Percentiles rank a stretch among this genome's conserved stretches.
These are phyloP conservation scores for Vulpes ferrilata DNA, from an alignment of 2,113 vertebrate genomes.

Conservation along the genomic window DNA sequence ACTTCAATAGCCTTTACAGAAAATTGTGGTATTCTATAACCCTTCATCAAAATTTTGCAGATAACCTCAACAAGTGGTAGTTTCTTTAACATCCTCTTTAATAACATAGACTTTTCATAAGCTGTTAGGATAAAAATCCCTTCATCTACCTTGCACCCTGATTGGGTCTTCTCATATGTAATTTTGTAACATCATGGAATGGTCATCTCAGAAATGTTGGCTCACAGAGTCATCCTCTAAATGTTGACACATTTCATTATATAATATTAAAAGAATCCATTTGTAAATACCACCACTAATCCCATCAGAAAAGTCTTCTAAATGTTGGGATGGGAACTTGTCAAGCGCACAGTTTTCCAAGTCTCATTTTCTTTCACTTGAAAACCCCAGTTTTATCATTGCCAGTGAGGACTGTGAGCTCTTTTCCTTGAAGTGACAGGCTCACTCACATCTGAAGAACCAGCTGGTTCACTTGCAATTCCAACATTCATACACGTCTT, in stretches of 20 bases:
- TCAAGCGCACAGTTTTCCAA: background rate
- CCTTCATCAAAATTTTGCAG: background rate
- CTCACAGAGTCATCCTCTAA: background rate
- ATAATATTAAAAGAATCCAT: background rate
- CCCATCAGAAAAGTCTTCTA: background rate
- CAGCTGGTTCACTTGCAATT: background rate
- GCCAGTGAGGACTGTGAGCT: background rate
- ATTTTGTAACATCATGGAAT: background rate
- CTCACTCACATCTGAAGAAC: background rate
- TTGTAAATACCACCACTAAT: slow-evolving; percentile 7
- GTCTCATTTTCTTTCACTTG: background rate
- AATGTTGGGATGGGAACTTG: background rate
- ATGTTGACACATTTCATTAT: background rate
- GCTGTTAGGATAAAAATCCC: background rate
- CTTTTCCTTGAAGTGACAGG: background rate
- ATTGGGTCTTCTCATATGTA: background rate
- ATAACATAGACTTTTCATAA: background rate
- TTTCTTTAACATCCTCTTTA: slow-evolving; percentile 26
- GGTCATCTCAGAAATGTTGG: background rate
- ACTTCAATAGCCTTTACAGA: background rate
- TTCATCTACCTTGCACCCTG: background rate
- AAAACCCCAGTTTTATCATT: background rate
- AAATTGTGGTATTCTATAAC: background rate
- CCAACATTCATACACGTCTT: background rate
- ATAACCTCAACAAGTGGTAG: background rate